Evolutionary conservation across 1,140 invertebrate genomes (phyloP).

Genomic region (Drosophila tristis): DNA sequence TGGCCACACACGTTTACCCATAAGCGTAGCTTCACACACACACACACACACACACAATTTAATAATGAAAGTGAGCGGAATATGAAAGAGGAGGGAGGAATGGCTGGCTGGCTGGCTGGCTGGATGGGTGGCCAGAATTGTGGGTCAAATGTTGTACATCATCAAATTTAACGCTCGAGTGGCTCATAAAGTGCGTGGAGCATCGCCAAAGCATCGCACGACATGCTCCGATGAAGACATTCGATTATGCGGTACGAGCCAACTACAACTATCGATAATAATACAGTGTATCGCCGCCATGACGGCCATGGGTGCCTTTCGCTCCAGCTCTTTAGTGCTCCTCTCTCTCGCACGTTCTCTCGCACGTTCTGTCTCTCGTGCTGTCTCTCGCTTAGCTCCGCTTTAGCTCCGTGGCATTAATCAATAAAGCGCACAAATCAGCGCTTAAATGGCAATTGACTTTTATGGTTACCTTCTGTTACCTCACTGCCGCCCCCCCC

Average conservation of each 20-base stretch:
- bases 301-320: neutral
- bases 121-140: neutral
- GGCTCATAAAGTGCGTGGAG: conserved; percentile 58
- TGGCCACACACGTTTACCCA: conserved; percentile 52
- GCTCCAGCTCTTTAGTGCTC: no score
- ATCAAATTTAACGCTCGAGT: conserved; percentile 75
- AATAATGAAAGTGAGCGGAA: conserved; percentile 21
- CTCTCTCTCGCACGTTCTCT: no score
- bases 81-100: neutral
- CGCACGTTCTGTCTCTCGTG: no score
- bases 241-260: conserved; percentile 16
- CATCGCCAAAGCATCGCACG: conserved; percentile 9
- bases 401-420: conserved; percentile 30
- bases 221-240: conserved; percentile 48
- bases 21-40: conserved; percentile 32
- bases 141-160: conserved; percentile 62
- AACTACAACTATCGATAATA: conserved; percentile 64
- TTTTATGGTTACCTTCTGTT: conserved; percentile 50
- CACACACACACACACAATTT: conserved; percentile 5
- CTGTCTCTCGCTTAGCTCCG: neutral
- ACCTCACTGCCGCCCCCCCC: neutral
- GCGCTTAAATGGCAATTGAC: conserved; percentile 71
- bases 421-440: conserved; percentile 75
- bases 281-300: conserved; percentile 4
- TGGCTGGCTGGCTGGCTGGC: no score